Evolutionary conservation across 2,888 invertebrate genomes (phyloP), one percentile per base, ranked within the genome.

Genomic region (Gortyna flavago): DNA sequence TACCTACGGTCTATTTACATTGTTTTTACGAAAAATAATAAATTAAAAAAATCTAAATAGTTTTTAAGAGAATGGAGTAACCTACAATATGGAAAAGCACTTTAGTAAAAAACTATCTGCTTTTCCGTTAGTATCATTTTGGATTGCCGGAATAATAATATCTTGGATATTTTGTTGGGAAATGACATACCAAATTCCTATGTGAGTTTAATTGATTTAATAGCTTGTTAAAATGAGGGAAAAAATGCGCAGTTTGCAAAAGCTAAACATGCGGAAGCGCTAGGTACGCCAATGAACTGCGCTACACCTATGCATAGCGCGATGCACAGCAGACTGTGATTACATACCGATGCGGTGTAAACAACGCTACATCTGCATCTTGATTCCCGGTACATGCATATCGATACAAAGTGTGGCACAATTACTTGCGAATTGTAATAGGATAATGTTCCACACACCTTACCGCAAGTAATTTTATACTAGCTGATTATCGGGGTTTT

Each of bases 271-370:
- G 44, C 75, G 38, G 81, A 69, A 80, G 32, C 48, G 57, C 18
- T 54, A n/a, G n/a, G n/a, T n/a, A 13, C n/a, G 38, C 29, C 65
- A 16, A 5, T n/a, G 64, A 16, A 29, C 18, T 13, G 59, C 51
- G 51, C 57, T 51, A 41, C 18, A 65, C 32, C 8, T 29, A 29
- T 32, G 48, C 32, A 64, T 64, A 32, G 48, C 35, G 62, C 38
- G 59, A 25, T 61, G 11, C 54, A 67, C 7, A 35, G 7, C 32
- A 32, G 80, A 11, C 16, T 79, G 54, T 79, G 70, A 64, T 79
- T 48, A 57, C 54, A 71, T 79, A 79, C 68, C 66, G 35, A 59
- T 59, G 65, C 66, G 29, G n/a, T 35, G 79, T 80, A 79, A 79
- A 80, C 83, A 77, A 57, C 16, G 64, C 61, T 32, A 48, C 32